Conservation (phyloP, 2,888 invertebrate genomes). For the Monoplex corrugatus region DNA sequence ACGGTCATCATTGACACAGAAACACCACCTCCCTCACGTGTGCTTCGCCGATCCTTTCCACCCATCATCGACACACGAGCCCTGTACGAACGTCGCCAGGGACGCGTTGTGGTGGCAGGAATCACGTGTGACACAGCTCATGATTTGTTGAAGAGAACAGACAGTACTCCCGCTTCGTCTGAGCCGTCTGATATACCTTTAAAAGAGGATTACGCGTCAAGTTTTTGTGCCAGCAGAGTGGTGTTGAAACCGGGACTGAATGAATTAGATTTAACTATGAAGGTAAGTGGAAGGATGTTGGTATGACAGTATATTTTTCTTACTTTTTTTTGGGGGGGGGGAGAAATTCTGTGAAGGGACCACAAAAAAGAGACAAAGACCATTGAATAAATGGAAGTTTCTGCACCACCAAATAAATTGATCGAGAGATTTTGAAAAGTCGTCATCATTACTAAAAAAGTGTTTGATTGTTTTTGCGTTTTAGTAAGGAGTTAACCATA, state of each 20-base stretch:
- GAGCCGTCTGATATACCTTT: constrained; percentile 85
- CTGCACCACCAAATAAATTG: too few relatives aligned
- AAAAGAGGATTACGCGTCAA: constrained; percentile 86
- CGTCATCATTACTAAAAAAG: too few relatives aligned
- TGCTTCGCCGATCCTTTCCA: constrained; percentile 25
- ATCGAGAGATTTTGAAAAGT: too few relatives aligned
- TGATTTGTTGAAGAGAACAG: constrained; percentile 70
- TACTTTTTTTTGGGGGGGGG: not conserved
- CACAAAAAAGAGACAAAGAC: too few relatives aligned
- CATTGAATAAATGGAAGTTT: too few relatives aligned
- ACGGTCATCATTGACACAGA: constrained; percentile 9
- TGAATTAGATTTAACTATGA: constrained; percentile 77
- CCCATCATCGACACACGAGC: constrained; percentile 19
- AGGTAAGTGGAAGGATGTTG: constrained; percentile 81
- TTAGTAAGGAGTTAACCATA: too few relatives aligned
- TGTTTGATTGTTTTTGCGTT: too few relatives aligned
- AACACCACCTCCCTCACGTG: not conserved
- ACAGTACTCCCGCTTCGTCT: constrained; percentile 79
- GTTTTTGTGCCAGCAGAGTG: constrained; percentile 83
- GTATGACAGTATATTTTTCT: too few relatives aligned
- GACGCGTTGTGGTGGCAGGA: constrained; percentile 62
- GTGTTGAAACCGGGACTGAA: constrained; percentile 82
- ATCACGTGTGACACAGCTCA: constrained; percentile 72
- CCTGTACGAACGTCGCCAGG: constrained; percentile 62
- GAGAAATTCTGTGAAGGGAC: too few relatives aligned